These are phyloP conservation scores for Rhorus exstirpatorius DNA, from an alignment of 2,888 invertebrate species.

Conservation along the genomic window DNA sequence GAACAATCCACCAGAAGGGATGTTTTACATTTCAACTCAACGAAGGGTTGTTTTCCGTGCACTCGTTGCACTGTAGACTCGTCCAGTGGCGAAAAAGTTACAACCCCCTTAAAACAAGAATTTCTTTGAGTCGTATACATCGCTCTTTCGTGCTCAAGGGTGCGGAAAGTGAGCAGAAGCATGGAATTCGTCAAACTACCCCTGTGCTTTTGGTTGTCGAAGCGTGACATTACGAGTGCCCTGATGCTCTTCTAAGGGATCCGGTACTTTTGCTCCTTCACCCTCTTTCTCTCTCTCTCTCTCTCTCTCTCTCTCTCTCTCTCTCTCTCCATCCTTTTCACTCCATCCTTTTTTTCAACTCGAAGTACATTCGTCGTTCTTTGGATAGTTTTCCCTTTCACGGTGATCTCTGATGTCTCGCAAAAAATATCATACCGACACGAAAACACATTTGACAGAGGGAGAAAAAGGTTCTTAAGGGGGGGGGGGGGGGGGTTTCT, in stretches of 20 bases:
- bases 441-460: not conserved
- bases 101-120: slow-evolving; percentile 6
- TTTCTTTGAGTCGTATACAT: slow-evolving; percentile 24
- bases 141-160: slow-evolving; percentile 73
- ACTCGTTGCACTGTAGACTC: too few relatives aligned
- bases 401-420: not conserved
- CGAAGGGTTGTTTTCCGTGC: too few relatives aligned
- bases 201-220: slow-evolving; percentile 74
- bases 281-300: not conserved
- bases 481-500: not conserved
- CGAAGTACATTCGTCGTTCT: slow-evolving; percentile 16
- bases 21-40: too few relatives aligned
- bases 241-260: slow-evolving; percentile 69
- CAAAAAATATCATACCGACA: not conserved
- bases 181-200: slow-evolving; percentile 41
- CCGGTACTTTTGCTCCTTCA: slow-evolving; percentile 54
- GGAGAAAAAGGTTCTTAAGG: not conserved
- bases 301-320: too few relatives aligned
- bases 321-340: too few relatives aligned
- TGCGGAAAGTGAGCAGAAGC: slow-evolving; percentile 77
- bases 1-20: too few relatives aligned
- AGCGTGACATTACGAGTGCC: slow-evolving; percentile 77
- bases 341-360: slow-evolving; percentile 1
- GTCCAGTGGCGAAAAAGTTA: not conserved
- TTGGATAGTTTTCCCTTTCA: not conserved